Base-by-base conservation (phyloP, 2,797 vertebrate genomes). In the Chiloscyllium punctatum region DNA sequence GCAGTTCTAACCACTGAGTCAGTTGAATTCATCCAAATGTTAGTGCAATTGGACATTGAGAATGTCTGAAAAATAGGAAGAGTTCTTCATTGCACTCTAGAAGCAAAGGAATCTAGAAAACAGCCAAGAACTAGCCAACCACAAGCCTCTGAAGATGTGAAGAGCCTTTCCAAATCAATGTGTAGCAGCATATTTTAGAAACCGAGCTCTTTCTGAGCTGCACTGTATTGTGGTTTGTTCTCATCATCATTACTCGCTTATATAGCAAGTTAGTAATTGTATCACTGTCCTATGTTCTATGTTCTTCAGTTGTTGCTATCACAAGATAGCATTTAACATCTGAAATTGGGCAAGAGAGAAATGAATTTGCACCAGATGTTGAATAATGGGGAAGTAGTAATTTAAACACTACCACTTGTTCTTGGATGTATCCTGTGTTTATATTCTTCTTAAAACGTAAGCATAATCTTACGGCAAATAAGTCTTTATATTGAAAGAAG, bases 321-420 rank as follows among this genome's bases (percentile, higher is more conserved):
- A 23, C 18, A 42, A 84, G 79, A 8, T 48, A 6, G 37, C 37
- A 84, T 84, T 87, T 87, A 30, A 30, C 84, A 53, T 87, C 30
- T 87, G 51, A 87, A 87, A 53, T 30, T 30, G 2, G 23, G 48
- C 48, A 53, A 53, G 48, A 87, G 30, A 87, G 18, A 82, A 37
- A 16, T 25, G 37, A 48, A 84, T 48, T 84, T 84, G 79, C 79
- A 84, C 48, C 21, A 84, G 37, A 48, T 84, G 4, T 21, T 23
- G 79, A 48, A 48, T 42, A 42, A 48, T 84, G 48, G 79, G 37
- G 23, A 48, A 42, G 79, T 84, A 3, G 51, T 51, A 57, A 90
- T 66, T 30, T 33, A 95, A 53, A 72, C 95, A 95, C 96, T 96
- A 96, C 96, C 69, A 95, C 95, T 94, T 94, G 94, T 92, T 95